These are phyloP conservation scores for Drosophila baimaii DNA, from an alignment of 1,140 invertebrate species.

Conservation along the genomic window DNA sequence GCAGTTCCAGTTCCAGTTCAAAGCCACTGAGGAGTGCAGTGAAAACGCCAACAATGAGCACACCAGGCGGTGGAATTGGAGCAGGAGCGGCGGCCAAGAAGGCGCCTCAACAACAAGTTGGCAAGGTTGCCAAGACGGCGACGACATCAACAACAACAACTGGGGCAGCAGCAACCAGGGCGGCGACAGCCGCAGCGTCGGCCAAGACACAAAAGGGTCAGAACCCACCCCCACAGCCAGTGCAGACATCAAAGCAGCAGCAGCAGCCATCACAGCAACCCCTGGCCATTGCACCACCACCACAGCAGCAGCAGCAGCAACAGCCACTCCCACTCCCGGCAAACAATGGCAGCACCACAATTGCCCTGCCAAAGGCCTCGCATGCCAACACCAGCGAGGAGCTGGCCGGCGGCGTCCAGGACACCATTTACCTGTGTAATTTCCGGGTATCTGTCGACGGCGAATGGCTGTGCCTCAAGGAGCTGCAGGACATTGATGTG, in stretches of 20 bases:
- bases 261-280: conserved; percentile 37
- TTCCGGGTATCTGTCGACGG: conserved; percentile 98
- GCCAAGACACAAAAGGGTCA: conserved; percentile 61
- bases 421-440: conserved; percentile 98
- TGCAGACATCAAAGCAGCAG: conserved; percentile 36
- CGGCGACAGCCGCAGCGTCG: conserved; percentile 19
- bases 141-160: conserved; percentile 28
- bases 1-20: conserved; percentile 51
- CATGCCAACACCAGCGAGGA: conserved; percentile 85
- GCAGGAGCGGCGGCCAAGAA: conserved; percentile 43
- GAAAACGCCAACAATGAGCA: conserved; percentile 53
- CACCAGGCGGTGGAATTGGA: conserved; percentile 33
- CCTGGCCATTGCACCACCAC: conserved; percentile 4
- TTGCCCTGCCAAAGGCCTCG: conserved; percentile 73
- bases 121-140: conserved; percentile 53
- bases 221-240: conserved; percentile 61
- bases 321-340: conserved; percentile 34
- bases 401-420: conserved; percentile 94
- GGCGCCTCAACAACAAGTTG: conserved; percentile 62
- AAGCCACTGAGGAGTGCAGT: conserved; percentile 46
- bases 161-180: conserved; percentile 26
- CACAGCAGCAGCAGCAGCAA: conserved; percentile 17
- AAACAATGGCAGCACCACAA: conserved; percentile 64
- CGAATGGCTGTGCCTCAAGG: conserved; percentile 98
- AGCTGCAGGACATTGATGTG: conserved; percentile 95